phyloP scores from a whole-genome alignment of 2,888 invertebrate species.

The Pristionchus maxplancki region DNA sequence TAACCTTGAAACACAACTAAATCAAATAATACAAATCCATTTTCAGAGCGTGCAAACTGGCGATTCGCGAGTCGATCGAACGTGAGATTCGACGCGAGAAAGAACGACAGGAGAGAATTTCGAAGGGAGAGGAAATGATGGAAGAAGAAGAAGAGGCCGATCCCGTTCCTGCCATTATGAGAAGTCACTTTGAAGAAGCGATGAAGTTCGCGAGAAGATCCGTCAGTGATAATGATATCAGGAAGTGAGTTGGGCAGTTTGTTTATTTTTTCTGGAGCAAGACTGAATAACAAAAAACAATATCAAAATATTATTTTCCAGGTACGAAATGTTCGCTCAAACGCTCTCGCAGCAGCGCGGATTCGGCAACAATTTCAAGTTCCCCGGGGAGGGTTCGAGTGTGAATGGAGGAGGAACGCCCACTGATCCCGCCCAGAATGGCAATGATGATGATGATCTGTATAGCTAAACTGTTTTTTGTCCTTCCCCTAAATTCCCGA shows the following conservation, averaged over 20 bases:
- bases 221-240: constrained; percentile 98
- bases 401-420: neutral
- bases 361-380: constrained; percentile 94
- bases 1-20: too few relatives aligned
- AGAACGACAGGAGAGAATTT: constrained; percentile 84
- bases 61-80: constrained; percentile 98
- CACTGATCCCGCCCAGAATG: constrained; percentile 46
- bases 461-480: constrained; percentile 57
- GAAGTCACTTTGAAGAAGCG: constrained; percentile 95
- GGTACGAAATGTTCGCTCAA: constrained; percentile 99
- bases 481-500: too few relatives aligned
- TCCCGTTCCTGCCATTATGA: constrained; percentile 98
- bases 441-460: constrained; percentile 62
- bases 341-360: constrained; percentile 99
- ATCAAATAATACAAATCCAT: too few relatives aligned
- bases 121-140: constrained; percentile 81
- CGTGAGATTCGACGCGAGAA: constrained; percentile 93
- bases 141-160: constrained; percentile 82
- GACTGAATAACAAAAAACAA: too few relatives aligned
- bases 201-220: constrained; percentile 83
- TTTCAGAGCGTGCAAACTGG: constrained; percentile 91
- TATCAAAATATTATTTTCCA: constrained; percentile 55
- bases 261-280: neutral
- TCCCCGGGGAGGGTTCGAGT: constrained; percentile 73
- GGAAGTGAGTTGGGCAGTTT: constrained; percentile 83